A percentile compares a stretch with the other conserved stretches of the same genome.
phyloP scores from a whole-genome alignment of 2,797 vertebrate genomes.

The Phalanger gymnotis region DNA sequence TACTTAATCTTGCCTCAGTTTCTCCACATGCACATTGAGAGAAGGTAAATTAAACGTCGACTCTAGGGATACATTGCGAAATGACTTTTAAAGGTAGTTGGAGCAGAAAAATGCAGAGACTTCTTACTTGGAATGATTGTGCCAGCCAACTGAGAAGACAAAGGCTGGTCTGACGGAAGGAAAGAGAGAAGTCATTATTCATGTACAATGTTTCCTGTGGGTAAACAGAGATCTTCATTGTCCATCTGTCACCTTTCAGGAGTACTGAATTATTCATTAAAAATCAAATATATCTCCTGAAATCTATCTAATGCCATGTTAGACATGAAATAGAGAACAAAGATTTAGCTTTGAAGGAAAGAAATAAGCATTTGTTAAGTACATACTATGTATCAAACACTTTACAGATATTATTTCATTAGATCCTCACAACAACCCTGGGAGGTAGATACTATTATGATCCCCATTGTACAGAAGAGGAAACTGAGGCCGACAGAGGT shows the following conservation, averaged over 20 bases:
- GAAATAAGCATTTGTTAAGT: not conserved
- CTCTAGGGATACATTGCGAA: conserved; percentile 13
- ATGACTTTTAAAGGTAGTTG: conserved; percentile 20
- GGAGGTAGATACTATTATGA: not conserved
- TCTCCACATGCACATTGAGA: conserved; percentile 24
- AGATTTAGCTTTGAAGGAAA: not conserved
- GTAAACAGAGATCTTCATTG: not conserved
- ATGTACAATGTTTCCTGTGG: conserved; percentile 10
- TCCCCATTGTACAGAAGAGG: not conserved
- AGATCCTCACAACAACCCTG: not conserved
- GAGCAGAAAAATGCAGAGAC: not conserved
- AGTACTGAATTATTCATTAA: conserved; percentile 27
- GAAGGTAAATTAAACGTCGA: not conserved
- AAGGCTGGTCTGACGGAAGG: conserved; percentile 31
- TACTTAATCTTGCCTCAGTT: conserved; percentile 31
- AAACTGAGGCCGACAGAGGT: not conserved
- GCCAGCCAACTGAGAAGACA: conserved; percentile 46
- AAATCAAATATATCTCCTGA: conserved; percentile 43
- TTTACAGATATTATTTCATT: not conserved
- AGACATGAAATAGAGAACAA: not conserved
- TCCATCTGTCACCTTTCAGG: conserved; percentile 38
- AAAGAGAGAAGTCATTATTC: conserved; percentile 21
- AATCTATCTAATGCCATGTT: not conserved
- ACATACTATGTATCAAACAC: not conserved
- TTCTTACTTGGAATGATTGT: conserved; percentile 23